phyloP scores from a whole-genome alignment of 2,113 vertebrate species.

The Micronycteris hirsuta region DNA sequence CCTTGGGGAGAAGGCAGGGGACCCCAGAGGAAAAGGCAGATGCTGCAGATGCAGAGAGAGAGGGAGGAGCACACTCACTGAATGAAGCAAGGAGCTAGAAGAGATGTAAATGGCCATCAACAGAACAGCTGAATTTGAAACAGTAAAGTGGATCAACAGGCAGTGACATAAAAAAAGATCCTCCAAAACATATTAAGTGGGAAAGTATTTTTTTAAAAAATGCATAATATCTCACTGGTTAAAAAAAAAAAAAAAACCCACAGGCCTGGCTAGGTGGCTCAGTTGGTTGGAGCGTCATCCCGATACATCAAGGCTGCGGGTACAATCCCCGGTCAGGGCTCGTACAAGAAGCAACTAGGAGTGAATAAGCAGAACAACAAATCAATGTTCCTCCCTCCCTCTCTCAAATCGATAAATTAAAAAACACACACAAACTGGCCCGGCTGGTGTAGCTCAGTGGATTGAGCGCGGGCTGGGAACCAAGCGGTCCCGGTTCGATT shows the following conservation, averaged over 20 bases:
- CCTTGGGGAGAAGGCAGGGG: not conserved
- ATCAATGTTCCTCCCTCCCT: no score
- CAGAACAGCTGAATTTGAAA: not conserved
- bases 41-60: not conserved
- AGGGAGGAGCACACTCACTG: not conserved
- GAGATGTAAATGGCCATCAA: not conserved
- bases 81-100: not conserved
- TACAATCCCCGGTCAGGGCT: no score
- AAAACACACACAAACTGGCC: no score
- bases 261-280: not conserved
- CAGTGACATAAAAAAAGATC: not conserved
- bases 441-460: no score
- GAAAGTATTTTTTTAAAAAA: not conserved
- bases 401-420: not conserved
- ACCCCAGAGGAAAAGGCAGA: not conserved
- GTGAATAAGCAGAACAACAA: no score
- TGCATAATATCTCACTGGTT: not conserved
- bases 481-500: no score
- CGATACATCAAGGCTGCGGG: no score
- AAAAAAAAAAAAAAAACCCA: not conserved
- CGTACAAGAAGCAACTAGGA: no score
- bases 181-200: not conserved
- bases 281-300: not conserved
- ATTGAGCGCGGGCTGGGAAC: no score
- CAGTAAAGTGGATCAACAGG: not conserved